Conservation (phyloP, 2,888 invertebrate genomes). For the Ochropacha duplaris region DNA sequence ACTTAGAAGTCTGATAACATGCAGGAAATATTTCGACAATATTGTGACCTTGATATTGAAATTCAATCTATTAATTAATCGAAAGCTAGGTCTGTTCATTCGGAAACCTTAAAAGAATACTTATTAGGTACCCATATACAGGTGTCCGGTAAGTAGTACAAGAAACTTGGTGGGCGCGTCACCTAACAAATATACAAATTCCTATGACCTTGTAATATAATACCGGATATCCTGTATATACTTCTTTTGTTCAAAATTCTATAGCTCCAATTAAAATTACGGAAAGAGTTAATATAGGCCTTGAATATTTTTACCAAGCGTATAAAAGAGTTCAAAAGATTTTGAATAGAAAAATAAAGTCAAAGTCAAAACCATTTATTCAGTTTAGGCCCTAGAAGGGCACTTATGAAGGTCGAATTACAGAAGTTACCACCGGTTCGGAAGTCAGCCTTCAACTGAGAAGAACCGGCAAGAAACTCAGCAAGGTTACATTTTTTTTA, state of each 20-base stretch:
- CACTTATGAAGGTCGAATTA: too few species aligned
- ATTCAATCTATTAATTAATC: neutral
- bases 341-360: neutral
- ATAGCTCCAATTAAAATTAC: neutral
- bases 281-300: neutral
- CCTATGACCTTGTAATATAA: too few species aligned
- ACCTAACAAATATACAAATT: too few species aligned
- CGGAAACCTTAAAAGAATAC: neutral
- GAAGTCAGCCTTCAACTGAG: too few species aligned
- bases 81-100: neutral
- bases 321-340: neutral
- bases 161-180: too few species aligned
- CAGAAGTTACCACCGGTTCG: too few species aligned
- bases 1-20: neutral
- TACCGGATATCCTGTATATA: too few species aligned
- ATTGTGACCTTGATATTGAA: neutral
- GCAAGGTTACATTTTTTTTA: too few species aligned
- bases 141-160: too few species aligned
- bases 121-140: neutral
- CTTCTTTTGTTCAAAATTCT: neutral
- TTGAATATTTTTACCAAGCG: neutral
- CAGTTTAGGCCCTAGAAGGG: too few species aligned
- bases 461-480: too few species aligned
- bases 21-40: neutral
- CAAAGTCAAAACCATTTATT: too few species aligned